These are phyloP conservation scores for Parelbella ahira DNA, from an alignment of 2,888 invertebrate genomes.

Conservation along the genomic window DNA sequence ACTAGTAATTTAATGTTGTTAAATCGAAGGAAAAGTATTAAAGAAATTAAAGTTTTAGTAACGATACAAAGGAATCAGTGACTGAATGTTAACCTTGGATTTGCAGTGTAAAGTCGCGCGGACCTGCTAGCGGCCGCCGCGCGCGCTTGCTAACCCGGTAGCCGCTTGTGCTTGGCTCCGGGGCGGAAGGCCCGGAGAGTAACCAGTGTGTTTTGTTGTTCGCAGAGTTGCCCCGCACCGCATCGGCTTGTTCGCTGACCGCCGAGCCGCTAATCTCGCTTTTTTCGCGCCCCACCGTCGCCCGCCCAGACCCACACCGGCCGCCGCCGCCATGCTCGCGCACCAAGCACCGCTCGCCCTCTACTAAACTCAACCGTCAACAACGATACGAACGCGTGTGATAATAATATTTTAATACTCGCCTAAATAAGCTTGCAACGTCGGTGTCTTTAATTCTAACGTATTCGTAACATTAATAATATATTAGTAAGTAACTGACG, in stretches of 20 bases:
- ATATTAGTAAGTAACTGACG: slow-evolving; percentile 49
- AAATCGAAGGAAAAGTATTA: no score
- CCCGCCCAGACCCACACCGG: slow-evolving; percentile 69
- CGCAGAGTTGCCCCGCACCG: slow-evolving; percentile 80
- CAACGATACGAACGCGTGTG: slow-evolving; percentile 79
- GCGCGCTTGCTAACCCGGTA: slow-evolving; percentile 76
- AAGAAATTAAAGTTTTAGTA: no score
- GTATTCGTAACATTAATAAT: slow-evolving; percentile 72
- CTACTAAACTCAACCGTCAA: slow-evolving; percentile 76
- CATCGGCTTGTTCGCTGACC: slow-evolving; percentile 79
- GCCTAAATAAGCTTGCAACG: slow-evolving; percentile 79
- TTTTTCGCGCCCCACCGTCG: slow-evolving; percentile 76
- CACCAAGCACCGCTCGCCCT: slow-evolving; percentile 78
- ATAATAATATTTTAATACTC: slow-evolving; percentile 75
- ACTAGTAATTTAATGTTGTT: no score
- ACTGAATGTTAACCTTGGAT: slow-evolving; percentile 42
- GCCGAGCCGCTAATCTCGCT: slow-evolving; percentile 80
- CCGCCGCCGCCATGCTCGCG: slow-evolving; percentile 73
- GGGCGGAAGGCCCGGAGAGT: slow-evolving; percentile 71
- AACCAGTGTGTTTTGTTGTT: slow-evolving; percentile 81
- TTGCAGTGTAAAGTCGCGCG: slow-evolving; percentile 47
- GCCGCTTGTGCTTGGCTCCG: slow-evolving; percentile 79
- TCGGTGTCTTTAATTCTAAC: slow-evolving; percentile 78
- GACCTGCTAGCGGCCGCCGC: slow-evolving; percentile 58
- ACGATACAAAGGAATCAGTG: slow-evolving; percentile 40